Conservation (phyloP, 2,113 vertebrate genomes). For the Oreocharis arfaki region DNA sequence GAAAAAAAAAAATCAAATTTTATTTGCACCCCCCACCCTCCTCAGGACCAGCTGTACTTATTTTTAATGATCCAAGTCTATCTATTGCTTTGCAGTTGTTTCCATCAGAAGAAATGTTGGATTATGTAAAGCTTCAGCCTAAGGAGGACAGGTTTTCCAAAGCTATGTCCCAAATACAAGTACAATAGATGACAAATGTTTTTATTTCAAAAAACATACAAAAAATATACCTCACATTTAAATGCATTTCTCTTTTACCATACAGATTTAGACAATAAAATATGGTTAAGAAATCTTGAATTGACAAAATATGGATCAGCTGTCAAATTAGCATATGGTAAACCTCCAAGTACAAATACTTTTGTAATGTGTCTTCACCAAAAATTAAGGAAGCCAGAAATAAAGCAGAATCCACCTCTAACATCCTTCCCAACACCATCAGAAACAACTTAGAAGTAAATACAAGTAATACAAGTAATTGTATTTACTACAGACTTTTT, state of each 20-base stretch:
- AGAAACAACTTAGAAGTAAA: not conserved
- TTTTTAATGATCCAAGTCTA: not conserved
- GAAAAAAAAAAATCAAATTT: not conserved
- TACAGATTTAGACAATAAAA: not conserved
- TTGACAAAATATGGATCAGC: not conserved
- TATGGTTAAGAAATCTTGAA: not conserved
- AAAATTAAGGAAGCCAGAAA: not conserved
- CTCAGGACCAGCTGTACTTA: not conserved
- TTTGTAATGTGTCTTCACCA: not conserved
- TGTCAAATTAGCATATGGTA: not conserved
- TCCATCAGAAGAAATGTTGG: not conserved
- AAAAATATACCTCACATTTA: not conserved
- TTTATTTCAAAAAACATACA: conserved; percentile 30
- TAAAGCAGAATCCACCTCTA: not conserved
- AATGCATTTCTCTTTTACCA: not conserved
- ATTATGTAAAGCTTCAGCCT: not conserved
- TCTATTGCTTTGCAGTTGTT: not conserved
- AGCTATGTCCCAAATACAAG: not conserved
- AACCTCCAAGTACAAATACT: not conserved
- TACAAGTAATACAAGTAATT: no score
- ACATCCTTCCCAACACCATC: not conserved
- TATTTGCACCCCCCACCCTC: not conserved
- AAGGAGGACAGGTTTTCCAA: not conserved
- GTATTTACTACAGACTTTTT: not conserved
- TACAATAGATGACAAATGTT: not conserved